Conservation (phyloP, 2,113 vertebrate genomes). For the Neopipo cinnamomea region DNA sequence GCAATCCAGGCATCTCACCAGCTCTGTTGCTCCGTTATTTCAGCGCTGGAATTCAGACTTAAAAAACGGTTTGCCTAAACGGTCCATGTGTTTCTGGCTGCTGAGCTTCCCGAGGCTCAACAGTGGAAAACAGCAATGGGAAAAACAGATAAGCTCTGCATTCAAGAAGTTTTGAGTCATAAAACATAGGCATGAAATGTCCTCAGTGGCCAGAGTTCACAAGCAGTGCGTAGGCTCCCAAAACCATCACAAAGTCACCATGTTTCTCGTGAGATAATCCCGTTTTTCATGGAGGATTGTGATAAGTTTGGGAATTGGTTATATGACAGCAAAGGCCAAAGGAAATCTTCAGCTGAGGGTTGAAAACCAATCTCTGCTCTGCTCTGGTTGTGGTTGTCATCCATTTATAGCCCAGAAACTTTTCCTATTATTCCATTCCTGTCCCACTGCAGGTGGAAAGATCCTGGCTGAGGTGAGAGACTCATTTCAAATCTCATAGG, state of each 20-base stretch:
- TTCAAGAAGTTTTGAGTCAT: neutral
- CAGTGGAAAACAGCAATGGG: neutral
- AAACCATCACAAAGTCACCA: neutral
- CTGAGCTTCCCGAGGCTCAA: neutral
- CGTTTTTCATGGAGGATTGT: neutral
- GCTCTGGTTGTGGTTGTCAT: neutral
- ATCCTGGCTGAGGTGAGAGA: neutral
- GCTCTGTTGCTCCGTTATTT: neutral
- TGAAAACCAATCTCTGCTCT: neutral
- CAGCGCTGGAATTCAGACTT: neutral
- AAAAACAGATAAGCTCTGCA: neutral
- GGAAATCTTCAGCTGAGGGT: neutral
- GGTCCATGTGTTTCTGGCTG: neutral
- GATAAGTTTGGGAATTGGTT: neutral
- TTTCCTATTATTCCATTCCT: neutral
- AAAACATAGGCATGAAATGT: neutral
- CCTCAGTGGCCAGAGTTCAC: neutral
- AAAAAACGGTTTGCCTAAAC: accelerated
- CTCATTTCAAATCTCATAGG: neutral
- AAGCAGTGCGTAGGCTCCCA: neutral
- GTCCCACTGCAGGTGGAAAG: neutral
- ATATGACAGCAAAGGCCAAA: neutral
- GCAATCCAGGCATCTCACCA: neutral
- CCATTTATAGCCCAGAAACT: neutral
- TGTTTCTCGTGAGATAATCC: neutral